phyloP scores from a whole-genome alignment of 2,797 vertebrate species.

The Gallirallus australis region DNA sequence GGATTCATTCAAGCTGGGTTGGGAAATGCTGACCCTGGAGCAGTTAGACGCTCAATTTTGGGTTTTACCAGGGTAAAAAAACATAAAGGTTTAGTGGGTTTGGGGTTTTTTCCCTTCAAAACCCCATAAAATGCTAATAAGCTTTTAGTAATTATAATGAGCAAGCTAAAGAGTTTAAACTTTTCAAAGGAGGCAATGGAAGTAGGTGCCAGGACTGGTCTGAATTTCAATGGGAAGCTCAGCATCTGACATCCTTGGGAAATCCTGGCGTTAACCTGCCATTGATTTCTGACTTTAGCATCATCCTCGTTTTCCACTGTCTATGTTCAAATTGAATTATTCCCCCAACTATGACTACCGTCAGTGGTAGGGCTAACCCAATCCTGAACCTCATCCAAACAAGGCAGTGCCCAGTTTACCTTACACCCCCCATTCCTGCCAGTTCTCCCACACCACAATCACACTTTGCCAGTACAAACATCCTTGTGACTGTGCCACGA shows the following conservation, averaged over 20 bases:
- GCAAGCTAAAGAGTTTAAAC: constrained; percentile 32
- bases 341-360: background rate
- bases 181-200: background rate
- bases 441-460: background rate
- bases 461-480: background rate
- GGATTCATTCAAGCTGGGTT: background rate
- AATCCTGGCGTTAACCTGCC: background rate
- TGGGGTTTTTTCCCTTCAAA: background rate
- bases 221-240: background rate
- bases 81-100: too few species aligned
- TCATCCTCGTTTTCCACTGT: background rate
- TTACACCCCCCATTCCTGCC: rapidly evolving
- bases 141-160: constrained; percentile 36
- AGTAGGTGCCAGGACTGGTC: background rate
- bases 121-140: constrained; percentile 35
- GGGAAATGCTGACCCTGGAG: background rate
- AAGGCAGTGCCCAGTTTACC: background rate
- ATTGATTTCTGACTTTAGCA: background rate
- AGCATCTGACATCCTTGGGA: background rate
- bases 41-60: background rate
- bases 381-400: background rate
- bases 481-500: background rate
- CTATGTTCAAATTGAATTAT: background rate
- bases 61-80: background rate
- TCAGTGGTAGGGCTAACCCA: rapidly evolving